Percentiles rank a stretch among this genome's conserved stretches.
Evolutionary conservation across 64 coral and sea anemone genomes (phyloP).

Genomic region (Porites lutea): DNA sequence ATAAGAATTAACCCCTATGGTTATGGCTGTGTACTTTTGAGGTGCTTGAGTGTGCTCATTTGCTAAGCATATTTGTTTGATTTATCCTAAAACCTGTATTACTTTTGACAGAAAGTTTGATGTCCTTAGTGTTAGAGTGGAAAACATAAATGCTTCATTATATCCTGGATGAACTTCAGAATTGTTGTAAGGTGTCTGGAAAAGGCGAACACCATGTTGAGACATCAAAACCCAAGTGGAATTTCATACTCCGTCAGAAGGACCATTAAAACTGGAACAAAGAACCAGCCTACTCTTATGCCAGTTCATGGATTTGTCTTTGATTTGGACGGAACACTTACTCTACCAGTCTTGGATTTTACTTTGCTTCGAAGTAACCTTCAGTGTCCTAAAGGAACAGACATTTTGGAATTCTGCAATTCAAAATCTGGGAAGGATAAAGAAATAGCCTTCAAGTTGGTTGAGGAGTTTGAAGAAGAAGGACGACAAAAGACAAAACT

Average conservation of each 20-base stretch:
- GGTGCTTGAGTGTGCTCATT: too few relatives aligned
- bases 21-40: too few relatives aligned
- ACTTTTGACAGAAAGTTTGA: too few relatives aligned
- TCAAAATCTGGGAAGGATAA: conserved; percentile 65
- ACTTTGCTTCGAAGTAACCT: conserved; percentile 59
- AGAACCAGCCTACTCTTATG: conserved; percentile 32
- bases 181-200: background rate
- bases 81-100: too few relatives aligned
- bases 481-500: conserved; percentile 80
- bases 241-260: conserved; percentile 22
- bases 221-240: background rate
- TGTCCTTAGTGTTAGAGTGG: background rate
- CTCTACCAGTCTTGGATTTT: conserved; percentile 89
- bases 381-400: conserved; percentile 73
- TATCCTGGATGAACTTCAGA: background rate
- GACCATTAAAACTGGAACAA: conserved; percentile 6
- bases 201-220: background rate
- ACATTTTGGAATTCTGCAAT: conserved; percentile 75
- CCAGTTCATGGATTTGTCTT: conserved; percentile 87
- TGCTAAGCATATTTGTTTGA: too few relatives aligned
- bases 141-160: background rate
- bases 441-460: conserved; percentile 58
- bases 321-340: conserved; percentile 97
- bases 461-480: conserved; percentile 98
- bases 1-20: too few relatives aligned